Evolutionary conservation across 2,797 vertebrate species (phyloP).

Genomic region (Petrocephalus schoutedeni): DNA sequence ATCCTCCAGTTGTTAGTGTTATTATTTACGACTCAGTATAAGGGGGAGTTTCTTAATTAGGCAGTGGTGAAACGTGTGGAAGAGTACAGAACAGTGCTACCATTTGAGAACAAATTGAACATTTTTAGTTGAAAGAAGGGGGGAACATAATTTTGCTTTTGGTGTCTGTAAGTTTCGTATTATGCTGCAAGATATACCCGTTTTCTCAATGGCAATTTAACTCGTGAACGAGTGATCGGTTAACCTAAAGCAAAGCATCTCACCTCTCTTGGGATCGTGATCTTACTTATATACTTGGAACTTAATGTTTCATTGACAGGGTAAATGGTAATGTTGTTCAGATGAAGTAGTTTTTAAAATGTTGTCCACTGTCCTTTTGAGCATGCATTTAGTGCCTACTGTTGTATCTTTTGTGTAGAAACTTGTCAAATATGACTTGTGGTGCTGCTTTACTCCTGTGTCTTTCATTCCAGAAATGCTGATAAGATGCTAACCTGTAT

Average conservation of each 20-base stretch:
- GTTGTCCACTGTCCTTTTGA: background rate
- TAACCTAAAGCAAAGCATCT: too few relatives aligned
- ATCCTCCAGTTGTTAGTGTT: background rate
- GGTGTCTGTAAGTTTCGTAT: background rate
- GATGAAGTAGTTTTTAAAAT: background rate
- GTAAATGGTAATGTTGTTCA: background rate
- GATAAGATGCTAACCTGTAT: background rate
- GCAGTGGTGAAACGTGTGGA: background rate
- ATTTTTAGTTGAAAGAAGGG: background rate
- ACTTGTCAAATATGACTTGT: background rate
- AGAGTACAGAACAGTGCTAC: background rate
- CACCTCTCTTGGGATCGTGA: background rate
- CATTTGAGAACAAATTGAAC: background rate
- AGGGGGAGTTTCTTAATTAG: background rate
- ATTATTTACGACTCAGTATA: background rate
- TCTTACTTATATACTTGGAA: background rate
- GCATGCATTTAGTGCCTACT: background rate
- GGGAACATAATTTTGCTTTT: background rate
- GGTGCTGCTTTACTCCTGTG: background rate
- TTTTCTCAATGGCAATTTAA: background rate
- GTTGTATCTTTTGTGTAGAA: background rate
- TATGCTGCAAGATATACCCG: background rate
- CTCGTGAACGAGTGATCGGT: background rate
- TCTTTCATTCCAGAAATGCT: background rate
- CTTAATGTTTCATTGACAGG: background rate